Percentiles rank a stretch among this genome's conserved stretches.
phyloP scores from a whole-genome alignment of 2,113 vertebrate genomes.

The Chascanopsetta lugubris region DNA sequence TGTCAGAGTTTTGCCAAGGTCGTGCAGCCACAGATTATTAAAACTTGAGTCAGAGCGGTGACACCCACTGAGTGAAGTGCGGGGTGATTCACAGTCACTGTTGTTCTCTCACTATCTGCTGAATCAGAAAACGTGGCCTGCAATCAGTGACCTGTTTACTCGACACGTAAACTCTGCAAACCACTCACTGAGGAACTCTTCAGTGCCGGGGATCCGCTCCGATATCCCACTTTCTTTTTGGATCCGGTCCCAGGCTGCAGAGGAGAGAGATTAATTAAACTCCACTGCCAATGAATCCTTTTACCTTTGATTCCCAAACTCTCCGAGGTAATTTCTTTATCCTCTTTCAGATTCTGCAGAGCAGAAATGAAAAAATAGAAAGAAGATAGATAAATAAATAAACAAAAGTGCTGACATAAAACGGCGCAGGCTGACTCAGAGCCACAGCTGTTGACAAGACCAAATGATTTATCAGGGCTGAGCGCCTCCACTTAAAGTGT shows the following conservation, averaged over 20 bases:
- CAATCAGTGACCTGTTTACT: not conserved
- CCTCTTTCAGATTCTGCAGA: not conserved
- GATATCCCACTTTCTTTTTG: not conserved
- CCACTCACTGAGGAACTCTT: not conserved
- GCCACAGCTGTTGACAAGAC: not conserved
- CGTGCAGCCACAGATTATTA: not conserved
- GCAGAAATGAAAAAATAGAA: too few species aligned
- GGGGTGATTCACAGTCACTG: too few species aligned
- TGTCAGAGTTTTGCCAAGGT: not conserved
- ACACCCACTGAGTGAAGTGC: not conserved
- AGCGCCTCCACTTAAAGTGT: not conserved
- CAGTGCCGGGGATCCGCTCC: not conserved
- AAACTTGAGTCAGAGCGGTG: not conserved
- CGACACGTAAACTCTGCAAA: not conserved
- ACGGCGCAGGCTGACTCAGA: not conserved
- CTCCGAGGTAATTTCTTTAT: not conserved
- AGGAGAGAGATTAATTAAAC: not conserved
- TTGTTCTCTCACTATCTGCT: not conserved
- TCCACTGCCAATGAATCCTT: not conserved
- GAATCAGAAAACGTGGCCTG: not conserved
- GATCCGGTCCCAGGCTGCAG: not conserved
- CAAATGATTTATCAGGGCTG: not conserved
- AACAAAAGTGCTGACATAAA: not conserved
- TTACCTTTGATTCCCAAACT: not conserved
- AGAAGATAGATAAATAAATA: too few species aligned